phyloP scores from a whole-genome alignment of 2,888 invertebrate genomes.

The Alloscopus bannaensis region DNA sequence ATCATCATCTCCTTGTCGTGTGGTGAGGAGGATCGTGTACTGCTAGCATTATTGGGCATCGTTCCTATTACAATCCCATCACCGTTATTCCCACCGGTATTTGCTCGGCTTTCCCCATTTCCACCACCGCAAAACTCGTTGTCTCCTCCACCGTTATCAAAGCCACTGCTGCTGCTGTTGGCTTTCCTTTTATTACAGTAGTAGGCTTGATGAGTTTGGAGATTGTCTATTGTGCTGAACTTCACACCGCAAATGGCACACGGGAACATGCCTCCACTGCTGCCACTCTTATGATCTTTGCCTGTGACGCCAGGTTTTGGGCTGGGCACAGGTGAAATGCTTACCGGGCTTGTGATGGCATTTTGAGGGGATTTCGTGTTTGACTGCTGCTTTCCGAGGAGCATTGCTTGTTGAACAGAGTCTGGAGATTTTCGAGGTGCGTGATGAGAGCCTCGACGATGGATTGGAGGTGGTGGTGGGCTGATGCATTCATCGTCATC shows the following conservation, averaged over 20 bases:
- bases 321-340: conserved; percentile 82
- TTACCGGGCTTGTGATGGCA: conserved; percentile 75
- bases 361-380: conserved; percentile 65
- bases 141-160: conserved; percentile 39
- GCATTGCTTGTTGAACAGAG: conserved; percentile 55
- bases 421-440: conserved; percentile 63
- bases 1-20: conserved; percentile 61
- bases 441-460: conserved; percentile 42
- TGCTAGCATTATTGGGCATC: conserved; percentile 8
- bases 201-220: conserved; percentile 94
- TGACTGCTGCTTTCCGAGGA: conserved; percentile 64
- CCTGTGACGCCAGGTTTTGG: conserved; percentile 75
- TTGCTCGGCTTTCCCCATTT: conserved; percentile 12
- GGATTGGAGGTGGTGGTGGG: conserved; percentile 49
- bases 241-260: conserved; percentile 96
- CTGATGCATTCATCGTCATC: conserved; percentile 63
- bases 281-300: conserved; percentile 31
- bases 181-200: conserved; percentile 89
- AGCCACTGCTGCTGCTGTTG: conserved; percentile 74
- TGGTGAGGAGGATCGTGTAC: conserved; percentile 2
- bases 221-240: conserved; percentile 94
- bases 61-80: conserved; percentile 21
- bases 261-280: conserved; percentile 80
- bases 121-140: conserved; percentile 16
- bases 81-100: conserved; percentile 9